Percentiles rank a stretch among this genome's conserved stretches.
These are phyloP conservation scores for Characodon lateralis DNA, from an alignment of 2,797 vertebrate species.

Conservation along the genomic window DNA sequence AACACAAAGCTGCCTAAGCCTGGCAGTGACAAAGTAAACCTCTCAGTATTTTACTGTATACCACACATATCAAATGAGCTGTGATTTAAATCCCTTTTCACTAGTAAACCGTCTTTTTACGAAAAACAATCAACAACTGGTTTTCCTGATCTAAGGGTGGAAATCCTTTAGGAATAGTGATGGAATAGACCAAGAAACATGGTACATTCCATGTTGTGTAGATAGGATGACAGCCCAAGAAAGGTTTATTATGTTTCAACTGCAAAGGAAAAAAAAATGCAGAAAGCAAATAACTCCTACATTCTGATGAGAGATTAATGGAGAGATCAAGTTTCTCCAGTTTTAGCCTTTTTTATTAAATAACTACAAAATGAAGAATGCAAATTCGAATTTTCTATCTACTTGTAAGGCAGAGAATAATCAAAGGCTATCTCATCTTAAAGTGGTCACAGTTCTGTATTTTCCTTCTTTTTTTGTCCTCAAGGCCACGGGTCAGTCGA, in stretches of 20 bases:
- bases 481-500: too few relatives aligned
- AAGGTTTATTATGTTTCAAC: neutral
- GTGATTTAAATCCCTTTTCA: neutral
- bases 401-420: neutral
- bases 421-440: neutral
- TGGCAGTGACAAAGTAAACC: constrained; percentile 1
- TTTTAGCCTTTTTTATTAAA: neutral
- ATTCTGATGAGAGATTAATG: neutral
- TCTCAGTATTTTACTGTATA: neutral
- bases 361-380: neutral
- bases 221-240: neutral
- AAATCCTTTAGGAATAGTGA: neutral
- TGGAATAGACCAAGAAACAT: neutral
- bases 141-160: neutral
- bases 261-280: neutral
- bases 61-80: neutral
- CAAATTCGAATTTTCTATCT: too few relatives aligned
- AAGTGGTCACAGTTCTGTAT: neutral
- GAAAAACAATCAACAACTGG: neutral
- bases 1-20: constrained; percentile 13
- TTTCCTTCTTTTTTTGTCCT: neutral
- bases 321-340: neutral
- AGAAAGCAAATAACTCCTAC: neutral
- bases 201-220: neutral
- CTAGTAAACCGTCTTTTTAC: neutral